A percentile compares a stretch with the other conserved stretches of the same genome.
Evolutionary conservation across 2,888 invertebrate species (phyloP).

Genomic region (Agrotis ipsilon): DNA sequence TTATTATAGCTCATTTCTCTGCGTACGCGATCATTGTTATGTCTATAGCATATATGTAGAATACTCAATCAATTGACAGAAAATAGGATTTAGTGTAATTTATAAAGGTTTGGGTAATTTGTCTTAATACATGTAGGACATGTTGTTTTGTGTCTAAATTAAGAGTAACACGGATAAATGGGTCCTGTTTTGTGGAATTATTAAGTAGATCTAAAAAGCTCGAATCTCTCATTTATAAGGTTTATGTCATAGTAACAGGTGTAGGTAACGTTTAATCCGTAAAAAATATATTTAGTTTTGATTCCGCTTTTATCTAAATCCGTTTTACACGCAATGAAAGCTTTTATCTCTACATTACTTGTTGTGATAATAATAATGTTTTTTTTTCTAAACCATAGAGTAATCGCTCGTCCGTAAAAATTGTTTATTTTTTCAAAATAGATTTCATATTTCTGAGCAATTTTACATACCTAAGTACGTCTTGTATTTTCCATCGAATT

Average conservation of each 20-base stretch:
- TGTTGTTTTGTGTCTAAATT: conserved; percentile 16
- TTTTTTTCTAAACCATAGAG: too few relatives aligned
- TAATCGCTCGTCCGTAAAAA: too few relatives aligned
- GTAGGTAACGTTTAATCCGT: too few relatives aligned
- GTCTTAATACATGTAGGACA: conserved; percentile 41
- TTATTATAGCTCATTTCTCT: conserved; percentile 63
- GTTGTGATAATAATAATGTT: too few relatives aligned
- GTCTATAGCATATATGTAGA: conserved; percentile 47
- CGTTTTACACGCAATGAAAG: too few relatives aligned
- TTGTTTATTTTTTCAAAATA: too few relatives aligned
- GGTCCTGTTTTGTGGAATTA: conserved; percentile 25
- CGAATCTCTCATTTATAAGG: too few relatives aligned
- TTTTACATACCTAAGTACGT: background rate
- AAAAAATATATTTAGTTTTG: too few relatives aligned
- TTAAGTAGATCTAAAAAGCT: conserved; percentile 10
- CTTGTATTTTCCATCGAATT: background rate
- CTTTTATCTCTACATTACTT: too few relatives aligned
- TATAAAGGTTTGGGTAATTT: conserved; percentile 24
- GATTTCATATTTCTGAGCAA: too few relatives aligned
- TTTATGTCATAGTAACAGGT: too few relatives aligned
- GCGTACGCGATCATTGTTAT: conserved; percentile 57
- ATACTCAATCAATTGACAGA: conserved; percentile 53
- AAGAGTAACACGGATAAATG: conserved; percentile 20
- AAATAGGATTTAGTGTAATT: conserved; percentile 25
- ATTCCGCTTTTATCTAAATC: too few relatives aligned